Evolutionary conservation across 1,140 invertebrate genomes (phyloP).

Genomic region (Pristionchus pacificus): DNA sequence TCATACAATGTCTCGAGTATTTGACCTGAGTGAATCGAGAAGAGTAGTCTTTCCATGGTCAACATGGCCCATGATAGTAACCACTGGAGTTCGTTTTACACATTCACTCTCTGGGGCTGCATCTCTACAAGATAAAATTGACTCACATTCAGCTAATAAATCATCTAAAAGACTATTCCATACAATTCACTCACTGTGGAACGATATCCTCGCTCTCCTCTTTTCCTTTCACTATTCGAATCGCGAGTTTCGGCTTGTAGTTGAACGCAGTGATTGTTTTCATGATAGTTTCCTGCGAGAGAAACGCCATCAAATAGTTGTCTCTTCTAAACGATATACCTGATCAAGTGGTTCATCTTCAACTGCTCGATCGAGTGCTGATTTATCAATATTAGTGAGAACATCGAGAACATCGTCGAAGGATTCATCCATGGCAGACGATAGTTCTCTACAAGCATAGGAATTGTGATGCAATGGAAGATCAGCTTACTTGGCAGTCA

Average conservation of each 20-base stretch:
- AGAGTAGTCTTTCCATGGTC: slow-evolving; percentile 99
- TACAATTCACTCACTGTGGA: slow-evolving; percentile 21
- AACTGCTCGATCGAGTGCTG: slow-evolving; percentile 25
- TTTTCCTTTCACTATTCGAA: slow-evolving; percentile 16
- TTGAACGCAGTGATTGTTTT: slow-evolving; percentile 29
- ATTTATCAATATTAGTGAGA: slow-evolving; percentile 28
- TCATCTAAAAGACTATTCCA: not conserved
- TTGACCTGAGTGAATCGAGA: slow-evolving; percentile 71
- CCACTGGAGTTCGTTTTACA: slow-evolving; percentile 62
- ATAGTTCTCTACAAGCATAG: slow-evolving; percentile 37
- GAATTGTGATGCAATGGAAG: slow-evolving; percentile 12
- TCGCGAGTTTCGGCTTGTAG: slow-evolving; percentile 23
- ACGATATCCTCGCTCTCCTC: slow-evolving; percentile 33
- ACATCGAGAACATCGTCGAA: slow-evolving; percentile 34
- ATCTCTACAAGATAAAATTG: slow-evolving; percentile 12
- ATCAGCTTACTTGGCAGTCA: slow-evolving; percentile 28
- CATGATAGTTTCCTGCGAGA: slow-evolving; percentile 28
- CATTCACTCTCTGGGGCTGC: slow-evolving; percentile 18
- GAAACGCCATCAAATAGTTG: slow-evolving; percentile 21
- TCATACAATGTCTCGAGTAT: not conserved
- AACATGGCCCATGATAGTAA: slow-evolving; percentile 98
- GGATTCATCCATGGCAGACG: slow-evolving; percentile 26
- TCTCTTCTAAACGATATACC: slow-evolving; percentile 23
- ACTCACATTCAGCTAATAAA: too few species aligned
- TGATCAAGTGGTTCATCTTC: slow-evolving; percentile 9